Base-by-base conservation (phyloP, 2,113 vertebrate species). In the Picathartes gymnocephalus region DNA sequence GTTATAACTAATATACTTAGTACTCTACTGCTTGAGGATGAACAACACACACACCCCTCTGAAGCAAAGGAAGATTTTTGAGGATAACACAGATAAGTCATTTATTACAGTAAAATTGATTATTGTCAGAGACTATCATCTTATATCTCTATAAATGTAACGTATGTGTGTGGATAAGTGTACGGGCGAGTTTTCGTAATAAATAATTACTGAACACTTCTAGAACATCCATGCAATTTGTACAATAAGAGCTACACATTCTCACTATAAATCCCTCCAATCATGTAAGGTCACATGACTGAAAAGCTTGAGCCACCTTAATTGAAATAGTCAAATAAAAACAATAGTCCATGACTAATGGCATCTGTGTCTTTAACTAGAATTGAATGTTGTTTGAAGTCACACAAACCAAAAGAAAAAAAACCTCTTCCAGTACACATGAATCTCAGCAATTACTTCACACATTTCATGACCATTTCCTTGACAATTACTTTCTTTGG, bases 81-180 rank as follows among this genome's bases (percentile, higher is more conserved):
- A 79, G 11, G 15, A 24, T 20, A 74, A 60, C 25, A 54, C 4
- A 80, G 12, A 13, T 31, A 70, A 68, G 2, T 20, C 0, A 65
- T 33, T 71, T 83, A 15, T 50, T 57, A 68, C 8, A 82, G 58
- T 27, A 33, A 90, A 83, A 45, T 2, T 51, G 15, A 51, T 53
- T 80, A 27, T 30, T 45, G 15, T 16, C 42, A 88, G 42, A 54
- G 85, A 65, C n/a, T 45, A 54, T 28, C 13, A 58, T 50, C 31
- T 62, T 45, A 4, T 2, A 71, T 4, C 13, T 62, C 22, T 42
- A 27, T 30, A 88, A 69, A 71, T 37, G 30, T 4, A 18, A 15
- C 1, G 1, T 13, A 6, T 8, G 0, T 8, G 5, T 28, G 15
- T 17, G 14, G 16, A 28, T 51, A 45, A 15, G 15, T 2, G 13